A percentile compares a stretch with the other conserved stretches of the same genome.
Conservation (phyloP, 2,888 invertebrate species). For the Apodemia mormo region DNA sequence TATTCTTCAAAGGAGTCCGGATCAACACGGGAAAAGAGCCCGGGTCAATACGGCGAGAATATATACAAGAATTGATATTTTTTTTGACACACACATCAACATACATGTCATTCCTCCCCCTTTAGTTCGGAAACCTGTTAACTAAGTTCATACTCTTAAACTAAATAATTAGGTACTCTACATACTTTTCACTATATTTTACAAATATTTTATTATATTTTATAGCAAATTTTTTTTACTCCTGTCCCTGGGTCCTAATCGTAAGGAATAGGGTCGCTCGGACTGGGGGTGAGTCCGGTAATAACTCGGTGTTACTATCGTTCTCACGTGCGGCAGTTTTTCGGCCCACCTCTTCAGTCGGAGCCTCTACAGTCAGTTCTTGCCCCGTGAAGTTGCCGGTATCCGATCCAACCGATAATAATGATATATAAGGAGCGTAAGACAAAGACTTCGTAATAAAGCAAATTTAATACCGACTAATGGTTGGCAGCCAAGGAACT, state of each 20-base stretch:
- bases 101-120: no score
- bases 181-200: not conserved
- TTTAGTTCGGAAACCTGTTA: not conserved
- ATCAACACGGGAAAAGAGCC: no score
- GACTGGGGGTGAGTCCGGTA: not conserved
- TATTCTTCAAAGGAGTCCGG: no score
- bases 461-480: no score
- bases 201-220: not conserved
- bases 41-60: no score
- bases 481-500: no score
- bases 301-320: not conserved
- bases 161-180: not conserved
- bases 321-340: not conserved
- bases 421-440: no score
- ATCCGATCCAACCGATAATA: not conserved
- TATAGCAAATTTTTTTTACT: not conserved
- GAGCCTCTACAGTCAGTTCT: not conserved
- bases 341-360: not conserved
- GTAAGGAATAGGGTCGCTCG: not conserved
- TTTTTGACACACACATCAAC: no score
- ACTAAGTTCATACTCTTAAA: not conserved
- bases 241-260: not conserved
- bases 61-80: no score
- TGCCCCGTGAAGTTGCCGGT: not conserved
- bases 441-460: no score